phyloP scores from a whole-genome alignment of 2,888 invertebrate species.

The Drosophila falleni region DNA sequence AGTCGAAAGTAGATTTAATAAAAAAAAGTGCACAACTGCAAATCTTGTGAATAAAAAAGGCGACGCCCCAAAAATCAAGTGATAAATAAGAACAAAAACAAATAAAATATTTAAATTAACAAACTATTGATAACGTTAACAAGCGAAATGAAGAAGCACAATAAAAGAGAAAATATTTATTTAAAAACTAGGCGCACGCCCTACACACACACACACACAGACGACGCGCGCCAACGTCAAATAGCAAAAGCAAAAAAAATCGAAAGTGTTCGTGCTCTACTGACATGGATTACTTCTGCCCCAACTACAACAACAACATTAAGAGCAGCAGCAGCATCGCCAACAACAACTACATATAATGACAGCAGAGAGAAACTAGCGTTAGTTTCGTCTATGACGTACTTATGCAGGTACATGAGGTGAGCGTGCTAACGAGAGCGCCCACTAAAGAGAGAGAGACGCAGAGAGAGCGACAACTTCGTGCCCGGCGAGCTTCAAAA shows the following conservation, averaged over 20 bases:
- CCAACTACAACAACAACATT: conserved; percentile 27
- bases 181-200: conserved; percentile 34
- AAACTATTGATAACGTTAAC: conserved; percentile 28
- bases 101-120: conserved; percentile 13
- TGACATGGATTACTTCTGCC: conserved; percentile 83
- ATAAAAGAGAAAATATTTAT: conserved; percentile 43
- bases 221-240: conserved; percentile 61
- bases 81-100: conserved; percentile 27
- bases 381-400: conserved; percentile 75
- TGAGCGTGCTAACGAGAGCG: no score
- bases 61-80: conserved; percentile 30
- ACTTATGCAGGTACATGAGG: conserved; percentile 32
- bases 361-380: conserved; percentile 69
- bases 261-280: conserved; percentile 85
- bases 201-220: background rate
- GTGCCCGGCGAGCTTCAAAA: conserved; percentile 50
- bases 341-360: conserved; percentile 20
- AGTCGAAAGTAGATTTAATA: conserved; percentile 21
- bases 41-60: conserved; percentile 26
- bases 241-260: conserved; percentile 60
- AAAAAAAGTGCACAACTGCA: conserved; percentile 25
- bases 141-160: conserved; percentile 18
- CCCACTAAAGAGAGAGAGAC: conserved; percentile 8
- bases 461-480: conserved; percentile 31
- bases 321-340: conserved; percentile 10